Evolutionary conservation across 2,113 vertebrate species (phyloP), one percentile per base, ranked within the genome.

Genomic region (Cyprinus carpio): DNA sequence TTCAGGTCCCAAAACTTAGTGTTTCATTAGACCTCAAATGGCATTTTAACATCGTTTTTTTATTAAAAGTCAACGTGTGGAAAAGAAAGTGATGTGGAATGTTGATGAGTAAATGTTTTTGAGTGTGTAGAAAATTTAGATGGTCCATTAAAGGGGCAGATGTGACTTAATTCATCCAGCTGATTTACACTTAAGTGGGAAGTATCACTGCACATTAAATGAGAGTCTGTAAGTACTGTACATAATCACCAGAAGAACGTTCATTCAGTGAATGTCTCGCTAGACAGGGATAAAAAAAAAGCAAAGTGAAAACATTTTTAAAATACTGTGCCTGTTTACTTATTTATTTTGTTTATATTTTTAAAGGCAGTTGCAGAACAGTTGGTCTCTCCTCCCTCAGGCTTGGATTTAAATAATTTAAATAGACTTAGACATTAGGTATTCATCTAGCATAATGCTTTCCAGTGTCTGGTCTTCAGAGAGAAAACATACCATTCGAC

Each of bases 361-460:
- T 11, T 46, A 46, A 46, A 3, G 43, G 43, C 43, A 46, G 1
- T 11, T 46, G 2, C 64, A 88, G 86, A 87, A 64, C 85, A 87
- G 86, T 89, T 83, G 67, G 37, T 75, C 75, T 87, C 65, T 71
- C 56, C 46, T 89, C 86, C 84, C 49, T 89, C 88, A 58, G 87
- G 89, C 88, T 18, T 84, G 31, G 34, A 88, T 87, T 69, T 92
- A 81, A 92, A 94, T 93, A 86, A 93, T 93, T 93, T 84, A 93
- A 89, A 75, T 81, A 49, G 87, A 81, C 49, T 43, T 72, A 83
- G 84, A 83, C 83, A 86, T 75, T 88, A 88, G 89, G 86, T 90
- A 89, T 91, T 91, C 88, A 85, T 89, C 90, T 86, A 79, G 85
- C 75, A 88, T 90, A 90, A 89, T 90, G 74, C 85, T 89, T 85